Evolutionary conservation across 2,797 vertebrate genomes (phyloP).

Genomic region (Mallotus villosus): DNA sequence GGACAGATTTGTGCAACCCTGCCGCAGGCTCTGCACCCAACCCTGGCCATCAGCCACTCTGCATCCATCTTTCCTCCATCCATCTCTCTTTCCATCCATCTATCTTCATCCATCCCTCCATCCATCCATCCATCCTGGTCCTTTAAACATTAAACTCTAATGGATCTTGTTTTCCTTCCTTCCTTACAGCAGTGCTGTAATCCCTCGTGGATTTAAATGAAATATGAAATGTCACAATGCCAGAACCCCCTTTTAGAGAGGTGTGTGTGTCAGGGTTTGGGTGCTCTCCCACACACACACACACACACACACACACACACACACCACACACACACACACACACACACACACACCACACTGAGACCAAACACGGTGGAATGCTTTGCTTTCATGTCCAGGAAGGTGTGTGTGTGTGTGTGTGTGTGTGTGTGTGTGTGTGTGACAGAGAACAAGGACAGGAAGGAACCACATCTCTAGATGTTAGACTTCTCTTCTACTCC

Average conservation of each 20-base stretch:
- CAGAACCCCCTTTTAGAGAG: constrained; percentile 74
- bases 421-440: too few species aligned
- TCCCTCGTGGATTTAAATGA: constrained; percentile 74
- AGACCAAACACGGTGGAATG: constrained; percentile 1
- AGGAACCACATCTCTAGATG: not conserved
- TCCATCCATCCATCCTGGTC: constrained; percentile 59
- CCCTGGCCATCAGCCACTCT: constrained; percentile 17
- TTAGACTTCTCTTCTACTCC: not conserved
- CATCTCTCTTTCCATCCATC: constrained; percentile 8
- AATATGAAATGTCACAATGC: constrained; percentile 74
- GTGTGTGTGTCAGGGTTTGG: not conserved
- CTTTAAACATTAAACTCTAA: constrained; percentile 76
- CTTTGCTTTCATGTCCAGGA: too few species aligned
- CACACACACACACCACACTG: not conserved
- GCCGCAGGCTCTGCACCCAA: constrained; percentile 6
- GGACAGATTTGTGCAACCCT: constrained; percentile 68
- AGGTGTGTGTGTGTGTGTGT: too few species aligned
- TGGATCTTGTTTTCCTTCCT: constrained; percentile 64
- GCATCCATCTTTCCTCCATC: constrained; percentile 19
- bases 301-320: constrained; percentile 12
- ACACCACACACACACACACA: constrained; percentile 17
- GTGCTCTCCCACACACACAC: not conserved
- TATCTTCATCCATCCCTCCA: constrained; percentile 50
- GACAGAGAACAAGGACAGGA: too few species aligned
- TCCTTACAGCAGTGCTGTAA: constrained; percentile 65